Evolutionary conservation across 2,797 vertebrate species (phyloP).

Genomic region (Crotalus adamanteus): DNA sequence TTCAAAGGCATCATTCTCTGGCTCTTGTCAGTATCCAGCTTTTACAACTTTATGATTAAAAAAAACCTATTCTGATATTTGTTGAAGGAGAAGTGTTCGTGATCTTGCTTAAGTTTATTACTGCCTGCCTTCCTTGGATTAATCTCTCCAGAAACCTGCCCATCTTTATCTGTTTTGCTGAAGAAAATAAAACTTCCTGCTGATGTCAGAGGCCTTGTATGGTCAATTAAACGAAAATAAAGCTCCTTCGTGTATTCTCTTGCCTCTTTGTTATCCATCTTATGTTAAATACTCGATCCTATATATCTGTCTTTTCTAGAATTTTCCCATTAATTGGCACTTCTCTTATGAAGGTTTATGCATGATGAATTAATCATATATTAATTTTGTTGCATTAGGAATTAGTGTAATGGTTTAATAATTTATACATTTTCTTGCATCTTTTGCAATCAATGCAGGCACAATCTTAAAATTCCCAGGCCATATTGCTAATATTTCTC

Average conservation of each 20-base stretch:
- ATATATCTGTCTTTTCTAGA: neutral
- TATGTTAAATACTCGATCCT: neutral
- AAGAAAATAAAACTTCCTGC: neutral
- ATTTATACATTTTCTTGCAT: neutral
- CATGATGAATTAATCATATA: neutral
- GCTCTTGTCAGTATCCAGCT: neutral
- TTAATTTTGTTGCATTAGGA: neutral
- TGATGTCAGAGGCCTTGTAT: neutral
- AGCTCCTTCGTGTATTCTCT: neutral
- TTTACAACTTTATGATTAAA: neutral
- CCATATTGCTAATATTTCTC: neutral
- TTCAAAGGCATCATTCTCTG: neutral
- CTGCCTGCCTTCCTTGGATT: neutral
- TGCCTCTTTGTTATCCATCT: neutral
- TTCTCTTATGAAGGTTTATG: neutral
- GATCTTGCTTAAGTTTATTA: neutral
- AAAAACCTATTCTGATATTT: neutral
- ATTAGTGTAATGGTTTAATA: neutral
- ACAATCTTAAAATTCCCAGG: neutral
- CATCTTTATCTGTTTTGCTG: neutral
- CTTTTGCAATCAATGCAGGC: neutral
- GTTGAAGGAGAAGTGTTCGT: neutral
- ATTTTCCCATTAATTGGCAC: neutral
- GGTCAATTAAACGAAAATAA: neutral
- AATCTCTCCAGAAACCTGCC: neutral